Conservation (phyloP, 2,888 invertebrate genomes). For the Peribatodes rhomboidaria region DNA sequence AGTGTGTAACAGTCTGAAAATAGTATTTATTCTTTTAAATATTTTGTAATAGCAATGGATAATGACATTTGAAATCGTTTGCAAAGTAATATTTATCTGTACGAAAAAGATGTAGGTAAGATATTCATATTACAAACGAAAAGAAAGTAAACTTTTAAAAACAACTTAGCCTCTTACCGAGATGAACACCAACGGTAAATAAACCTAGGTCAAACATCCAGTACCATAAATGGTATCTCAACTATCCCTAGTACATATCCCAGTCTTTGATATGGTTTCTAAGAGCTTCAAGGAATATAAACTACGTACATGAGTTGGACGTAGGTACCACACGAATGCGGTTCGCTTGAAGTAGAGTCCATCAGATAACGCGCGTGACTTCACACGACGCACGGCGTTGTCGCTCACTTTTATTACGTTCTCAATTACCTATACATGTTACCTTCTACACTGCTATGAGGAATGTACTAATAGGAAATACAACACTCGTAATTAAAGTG, state of each 20-base stretch:
- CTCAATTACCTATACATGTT: conserved; percentile 30
- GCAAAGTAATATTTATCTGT: no score
- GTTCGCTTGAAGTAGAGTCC: conserved; percentile 52
- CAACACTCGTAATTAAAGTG: not conserved
- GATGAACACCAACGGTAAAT: conserved; percentile 3
- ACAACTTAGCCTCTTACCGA: not conserved
- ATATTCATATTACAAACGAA: not conserved
- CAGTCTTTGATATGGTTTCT: conserved; percentile 7
- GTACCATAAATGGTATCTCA: conserved; percentile 17
- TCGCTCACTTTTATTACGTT: conserved; percentile 40
- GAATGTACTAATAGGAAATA: conserved; percentile 19
- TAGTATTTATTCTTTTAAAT: not conserved
- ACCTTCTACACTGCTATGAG: conserved; percentile 24
- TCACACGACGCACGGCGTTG: conserved; percentile 57
- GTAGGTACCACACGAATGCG: conserved; percentile 34
- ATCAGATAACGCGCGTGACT: conserved; percentile 66
- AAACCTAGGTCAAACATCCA: conserved; percentile 9
- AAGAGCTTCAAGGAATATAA: conserved; percentile 27
- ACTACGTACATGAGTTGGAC: conserved; percentile 26
- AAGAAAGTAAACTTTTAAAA: not conserved
- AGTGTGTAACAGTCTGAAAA: not conserved
- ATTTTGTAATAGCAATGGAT: not conserved
- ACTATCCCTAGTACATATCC: not conserved
- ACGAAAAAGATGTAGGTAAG: not conserved
- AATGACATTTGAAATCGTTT: not conserved